Evolutionary conservation across 2,888 invertebrate species (phyloP).

Genomic region (Macrophya alboannulata): DNA sequence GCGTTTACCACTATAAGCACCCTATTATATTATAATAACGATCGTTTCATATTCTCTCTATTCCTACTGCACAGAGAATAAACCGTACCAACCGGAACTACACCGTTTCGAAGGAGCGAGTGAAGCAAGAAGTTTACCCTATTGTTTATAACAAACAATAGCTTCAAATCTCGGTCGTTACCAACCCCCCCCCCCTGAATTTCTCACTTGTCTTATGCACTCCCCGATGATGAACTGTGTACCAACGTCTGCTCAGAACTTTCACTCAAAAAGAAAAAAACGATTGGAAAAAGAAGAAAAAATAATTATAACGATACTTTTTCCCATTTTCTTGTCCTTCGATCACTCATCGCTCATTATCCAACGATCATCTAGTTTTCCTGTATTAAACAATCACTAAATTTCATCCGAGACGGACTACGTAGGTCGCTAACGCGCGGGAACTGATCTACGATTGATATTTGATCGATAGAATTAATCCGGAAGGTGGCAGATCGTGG

Average conservation of each 20-base stretch:
- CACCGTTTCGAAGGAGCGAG: neutral
- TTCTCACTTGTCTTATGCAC: neutral
- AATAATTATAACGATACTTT: neutral
- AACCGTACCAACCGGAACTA: neutral
- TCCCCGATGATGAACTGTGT: neutral
- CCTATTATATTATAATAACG: constrained; percentile 2
- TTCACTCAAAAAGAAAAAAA: neutral
- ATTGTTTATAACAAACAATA: constrained; percentile 27
- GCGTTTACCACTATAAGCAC: constrained; percentile 36
- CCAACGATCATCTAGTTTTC: neutral
- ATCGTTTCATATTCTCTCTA: constrained; percentile 26
- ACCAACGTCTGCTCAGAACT: neutral
- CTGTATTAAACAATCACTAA: neutral
- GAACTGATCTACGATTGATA: neutral
- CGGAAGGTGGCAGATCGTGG: neutral
- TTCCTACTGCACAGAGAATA: neutral
- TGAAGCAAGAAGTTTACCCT: constrained; percentile 7
- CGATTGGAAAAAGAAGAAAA: too few species aligned
- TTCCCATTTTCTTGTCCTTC: neutral
- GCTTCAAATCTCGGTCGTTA: neutral
- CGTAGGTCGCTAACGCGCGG: neutral
- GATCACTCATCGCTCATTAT: neutral
- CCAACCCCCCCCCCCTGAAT: neutral
- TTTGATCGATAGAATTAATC: constrained; percentile 1
- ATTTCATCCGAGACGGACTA: neutral